A percentile compares a stretch with the other conserved stretches of the same genome.
Evolutionary conservation across 2,113 vertebrate genomes (phyloP).

Genomic region (Oryzias melastigma): DNA sequence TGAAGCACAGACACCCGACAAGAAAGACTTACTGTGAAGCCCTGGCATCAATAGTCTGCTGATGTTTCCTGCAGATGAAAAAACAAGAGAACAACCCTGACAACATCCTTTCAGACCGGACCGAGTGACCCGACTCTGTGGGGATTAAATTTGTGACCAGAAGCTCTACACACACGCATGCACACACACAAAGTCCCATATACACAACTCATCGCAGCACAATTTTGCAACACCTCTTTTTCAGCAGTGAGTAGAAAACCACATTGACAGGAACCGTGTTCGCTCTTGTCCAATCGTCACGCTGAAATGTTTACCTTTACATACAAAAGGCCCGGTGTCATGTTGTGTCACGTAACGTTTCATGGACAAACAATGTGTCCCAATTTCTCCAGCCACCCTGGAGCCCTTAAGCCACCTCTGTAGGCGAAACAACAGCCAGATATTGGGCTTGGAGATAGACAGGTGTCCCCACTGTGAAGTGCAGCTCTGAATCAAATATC

Average conservation of each 20-base stretch:
- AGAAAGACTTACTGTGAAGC: conserved; percentile 24
- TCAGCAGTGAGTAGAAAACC: conserved; percentile 58
- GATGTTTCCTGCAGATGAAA: conserved; percentile 23
- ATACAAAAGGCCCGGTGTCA: conserved; percentile 66
- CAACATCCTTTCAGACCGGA: conserved; percentile 53
- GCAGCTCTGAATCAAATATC: conserved; percentile 61
- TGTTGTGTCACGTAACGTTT: conserved; percentile 74
- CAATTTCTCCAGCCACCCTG: conserved; percentile 64
- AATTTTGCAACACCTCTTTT: conserved; percentile 56
- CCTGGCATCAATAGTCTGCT: conserved; percentile 34
- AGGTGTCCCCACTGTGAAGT: conserved; percentile 47
- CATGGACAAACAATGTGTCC: conserved; percentile 69
- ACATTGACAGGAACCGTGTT: conserved; percentile 68
- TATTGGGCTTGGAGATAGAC: conserved; percentile 39
- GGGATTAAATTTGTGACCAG: conserved; percentile 69
- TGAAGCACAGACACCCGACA: conserved; percentile 8
- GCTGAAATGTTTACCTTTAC: conserved; percentile 74
- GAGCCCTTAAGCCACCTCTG: conserved; percentile 55
- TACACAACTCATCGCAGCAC: conserved; percentile 28
- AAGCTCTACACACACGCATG: conserved; percentile 36
- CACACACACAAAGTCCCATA: conserved; percentile 5
- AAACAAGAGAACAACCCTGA: conserved; percentile 51
- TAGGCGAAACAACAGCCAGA: conserved; percentile 47
- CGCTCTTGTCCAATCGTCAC: conserved; percentile 65
- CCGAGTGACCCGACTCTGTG: conserved; percentile 58